phyloP scores from a whole-genome alignment of 2,113 vertebrate genomes.

The Corythoichthys intestinalis region DNA sequence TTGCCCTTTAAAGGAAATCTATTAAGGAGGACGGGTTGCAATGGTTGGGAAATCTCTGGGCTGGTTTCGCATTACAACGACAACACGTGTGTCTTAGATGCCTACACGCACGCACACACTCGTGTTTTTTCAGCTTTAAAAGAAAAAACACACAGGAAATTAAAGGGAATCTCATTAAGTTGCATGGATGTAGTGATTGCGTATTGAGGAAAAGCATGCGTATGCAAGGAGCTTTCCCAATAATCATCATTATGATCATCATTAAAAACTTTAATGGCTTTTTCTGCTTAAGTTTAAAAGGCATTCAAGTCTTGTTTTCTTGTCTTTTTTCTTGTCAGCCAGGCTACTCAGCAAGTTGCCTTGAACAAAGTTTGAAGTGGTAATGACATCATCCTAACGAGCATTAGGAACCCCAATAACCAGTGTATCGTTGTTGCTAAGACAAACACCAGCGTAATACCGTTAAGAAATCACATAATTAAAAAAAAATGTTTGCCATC shows the following conservation, averaged over 20 bases:
- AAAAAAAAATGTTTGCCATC: neutral
- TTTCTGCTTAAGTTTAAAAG: neutral
- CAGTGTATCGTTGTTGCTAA: neutral
- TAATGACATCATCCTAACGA: neutral
- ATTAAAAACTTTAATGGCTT: neutral
- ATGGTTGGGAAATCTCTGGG: conserved; percentile 13
- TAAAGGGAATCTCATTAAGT: conserved; percentile 11
- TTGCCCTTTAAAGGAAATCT: conserved; percentile 11
- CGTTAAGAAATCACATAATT: neutral
- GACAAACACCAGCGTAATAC: neutral
- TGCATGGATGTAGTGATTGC: conserved; percentile 13
- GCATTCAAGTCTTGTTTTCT: neutral
- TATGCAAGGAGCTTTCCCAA: neutral
- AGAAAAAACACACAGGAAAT: conserved; percentile 19
- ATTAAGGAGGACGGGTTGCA: conserved; percentile 2
- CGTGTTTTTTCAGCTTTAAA: conserved; percentile 5
- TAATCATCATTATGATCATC: conserved; percentile 1
- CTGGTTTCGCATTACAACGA: conserved; percentile 33
- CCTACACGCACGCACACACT: conserved; percentile 11
- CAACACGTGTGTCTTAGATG: conserved; percentile 20
- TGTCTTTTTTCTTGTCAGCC: neutral
- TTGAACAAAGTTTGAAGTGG: neutral
- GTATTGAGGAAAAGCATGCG: conserved; percentile 5
- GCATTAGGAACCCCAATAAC: neutral
- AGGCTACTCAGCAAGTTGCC: neutral